phyloP scores from a whole-genome alignment of 2,888 invertebrate species.

The Xestobium rufovillosum region DNA sequence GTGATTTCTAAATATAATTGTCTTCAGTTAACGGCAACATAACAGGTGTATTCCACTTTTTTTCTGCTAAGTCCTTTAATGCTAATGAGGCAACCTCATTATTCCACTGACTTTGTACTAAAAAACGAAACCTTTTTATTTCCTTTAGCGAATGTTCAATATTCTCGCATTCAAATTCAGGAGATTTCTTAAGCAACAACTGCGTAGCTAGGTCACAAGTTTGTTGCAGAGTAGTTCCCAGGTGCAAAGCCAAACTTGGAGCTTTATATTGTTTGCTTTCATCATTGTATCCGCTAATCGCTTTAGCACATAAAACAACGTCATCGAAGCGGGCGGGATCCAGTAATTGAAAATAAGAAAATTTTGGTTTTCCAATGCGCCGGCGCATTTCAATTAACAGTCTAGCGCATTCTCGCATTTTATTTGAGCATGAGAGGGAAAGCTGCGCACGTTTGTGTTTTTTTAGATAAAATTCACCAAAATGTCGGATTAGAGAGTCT shows the following conservation, averaged over 20 bases:
- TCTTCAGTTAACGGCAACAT: too few species aligned
- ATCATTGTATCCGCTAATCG: constrained; percentile 9
- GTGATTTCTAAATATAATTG: too few species aligned
- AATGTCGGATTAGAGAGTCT: constrained; percentile 13
- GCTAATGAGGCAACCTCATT: constrained; percentile 14
- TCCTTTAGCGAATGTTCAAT: constrained; percentile 8
- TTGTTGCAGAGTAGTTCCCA: constrained; percentile 11
- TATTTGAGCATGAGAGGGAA: constrained; percentile 10
- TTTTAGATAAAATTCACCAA: constrained; percentile 11
- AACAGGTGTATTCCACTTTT: constrained; percentile 13
- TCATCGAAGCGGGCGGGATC: constrained; percentile 8
- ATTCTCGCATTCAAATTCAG: constrained; percentile 10
- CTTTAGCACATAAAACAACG: constrained; percentile 6
- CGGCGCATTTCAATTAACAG: constrained; percentile 10
- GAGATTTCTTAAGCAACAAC: constrained; percentile 10
- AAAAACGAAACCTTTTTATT: constrained; percentile 12
- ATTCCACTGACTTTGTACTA: constrained; percentile 14
- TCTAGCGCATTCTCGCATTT: constrained; percentile 14
- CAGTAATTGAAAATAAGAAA: constrained; percentile 10
- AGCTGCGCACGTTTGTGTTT: constrained; percentile 14
- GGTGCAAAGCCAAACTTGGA: constrained; percentile 9
- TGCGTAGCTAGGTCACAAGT: constrained; percentile 8
- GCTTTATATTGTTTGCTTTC: constrained; percentile 4
- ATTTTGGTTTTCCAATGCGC: constrained; percentile 5
- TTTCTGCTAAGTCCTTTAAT: constrained; percentile 13